phyloP scores from a whole-genome alignment of 1,140 invertebrate species.

The Leguminivora glycinivorella region DNA sequence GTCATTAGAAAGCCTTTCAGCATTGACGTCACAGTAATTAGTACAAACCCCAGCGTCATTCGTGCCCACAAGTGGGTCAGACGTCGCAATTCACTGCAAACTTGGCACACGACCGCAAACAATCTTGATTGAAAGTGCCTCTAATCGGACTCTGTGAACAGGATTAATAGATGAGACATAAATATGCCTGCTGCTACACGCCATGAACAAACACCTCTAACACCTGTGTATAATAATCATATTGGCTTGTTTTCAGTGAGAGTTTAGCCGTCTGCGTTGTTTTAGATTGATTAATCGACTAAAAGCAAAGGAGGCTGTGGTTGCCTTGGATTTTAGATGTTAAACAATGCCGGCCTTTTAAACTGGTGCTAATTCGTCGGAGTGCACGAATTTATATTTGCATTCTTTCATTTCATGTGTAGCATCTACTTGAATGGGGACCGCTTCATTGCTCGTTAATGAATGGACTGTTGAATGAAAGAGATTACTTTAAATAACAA shows the following conservation, averaged over 20 bases:
- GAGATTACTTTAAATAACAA: slow-evolving; percentile 11
- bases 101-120: slow-evolving; percentile 55
- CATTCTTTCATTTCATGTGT: not conserved
- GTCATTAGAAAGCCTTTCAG: slow-evolving; percentile 22
- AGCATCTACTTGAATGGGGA: not conserved
- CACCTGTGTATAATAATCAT: not conserved
- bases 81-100: slow-evolving; percentile 46
- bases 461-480: slow-evolving; percentile 3
- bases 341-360: slow-evolving; percentile 22
- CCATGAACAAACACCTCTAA: not conserved
- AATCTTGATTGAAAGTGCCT: slow-evolving; percentile 64
- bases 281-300: slow-evolving; percentile 21
- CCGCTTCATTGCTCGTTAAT: slow-evolving; percentile 7
- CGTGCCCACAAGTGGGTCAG: slow-evolving; percentile 53
- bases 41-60: slow-evolving; percentile 31
- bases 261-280: slow-evolving; percentile 11
- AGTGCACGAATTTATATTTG: slow-evolving; percentile 7
- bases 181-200: slow-evolving; percentile 7
- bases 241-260: not conserved
- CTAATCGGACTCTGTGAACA: slow-evolving; percentile 46
- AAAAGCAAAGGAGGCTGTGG: slow-evolving; percentile 22
- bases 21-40: slow-evolving; percentile 20
- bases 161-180: slow-evolving; percentile 41
- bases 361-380: slow-evolving; percentile 12
- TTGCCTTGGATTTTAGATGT: slow-evolving; percentile 20